These are phyloP conservation scores for Trisateles emortualis DNA, from an alignment of 2,888 invertebrate genomes.

Conservation along the genomic window DNA sequence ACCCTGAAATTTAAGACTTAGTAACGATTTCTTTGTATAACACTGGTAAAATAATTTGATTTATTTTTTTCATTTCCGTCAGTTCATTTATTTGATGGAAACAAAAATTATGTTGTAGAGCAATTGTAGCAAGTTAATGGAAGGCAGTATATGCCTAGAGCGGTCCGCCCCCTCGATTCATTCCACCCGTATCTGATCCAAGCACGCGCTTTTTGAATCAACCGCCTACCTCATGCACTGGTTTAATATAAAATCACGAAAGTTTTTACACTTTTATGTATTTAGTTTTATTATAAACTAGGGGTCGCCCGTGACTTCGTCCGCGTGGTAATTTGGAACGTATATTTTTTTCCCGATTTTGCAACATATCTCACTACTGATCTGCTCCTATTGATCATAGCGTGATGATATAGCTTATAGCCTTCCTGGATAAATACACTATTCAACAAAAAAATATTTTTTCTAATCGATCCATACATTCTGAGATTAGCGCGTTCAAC, in stretches of 20 bases:
- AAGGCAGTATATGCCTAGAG: constrained; percentile 51
- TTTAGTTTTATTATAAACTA: constrained; percentile 17
- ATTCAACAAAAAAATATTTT: too few species aligned
- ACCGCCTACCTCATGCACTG: constrained; percentile 51
- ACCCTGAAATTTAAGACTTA: constrained; percentile 30
- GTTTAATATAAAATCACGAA: constrained; percentile 54
- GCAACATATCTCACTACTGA: too few species aligned
- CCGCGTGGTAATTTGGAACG: too few species aligned
- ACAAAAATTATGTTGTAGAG: constrained; percentile 71
- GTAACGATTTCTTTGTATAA: constrained; percentile 56
- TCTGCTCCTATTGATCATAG: too few species aligned
- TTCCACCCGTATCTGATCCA: constrained; percentile 65
- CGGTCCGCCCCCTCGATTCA: constrained; percentile 57
- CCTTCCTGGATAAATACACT: too few species aligned
- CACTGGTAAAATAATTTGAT: constrained; percentile 61
- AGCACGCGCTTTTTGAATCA: constrained; percentile 75
- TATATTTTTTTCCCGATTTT: too few species aligned
- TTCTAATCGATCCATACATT: too few species aligned
- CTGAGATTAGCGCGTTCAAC: too few species aligned
- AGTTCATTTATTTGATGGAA: constrained; percentile 67
- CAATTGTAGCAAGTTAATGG: constrained; percentile 58
- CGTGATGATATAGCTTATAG: too few species aligned
- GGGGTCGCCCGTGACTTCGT: too few species aligned
- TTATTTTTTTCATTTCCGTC: constrained; percentile 70
- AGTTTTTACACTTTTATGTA: constrained; percentile 42